Evolutionary conservation across 2,888 invertebrate species (phyloP).

Genomic region (Oasisia sp.): DNA sequence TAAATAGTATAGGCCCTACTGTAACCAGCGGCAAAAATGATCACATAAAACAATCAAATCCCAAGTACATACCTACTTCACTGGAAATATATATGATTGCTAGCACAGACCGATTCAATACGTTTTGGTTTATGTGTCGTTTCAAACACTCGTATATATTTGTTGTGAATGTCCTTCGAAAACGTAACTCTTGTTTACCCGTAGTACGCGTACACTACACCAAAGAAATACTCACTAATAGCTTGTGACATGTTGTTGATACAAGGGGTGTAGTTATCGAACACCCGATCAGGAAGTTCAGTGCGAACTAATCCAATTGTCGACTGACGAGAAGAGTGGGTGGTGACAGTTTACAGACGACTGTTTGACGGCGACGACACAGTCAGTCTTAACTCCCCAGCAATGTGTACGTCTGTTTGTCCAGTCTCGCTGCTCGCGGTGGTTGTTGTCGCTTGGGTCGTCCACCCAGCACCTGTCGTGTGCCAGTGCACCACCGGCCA

Average conservation of each 20-base stretch:
- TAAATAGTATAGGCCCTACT: too few species aligned
- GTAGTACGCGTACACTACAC: neutral
- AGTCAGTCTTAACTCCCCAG: neutral
- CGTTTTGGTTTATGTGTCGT: too few species aligned
- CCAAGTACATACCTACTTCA: too few species aligned
- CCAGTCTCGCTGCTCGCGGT: too few species aligned
- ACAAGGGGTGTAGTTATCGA: neutral
- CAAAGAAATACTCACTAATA: neutral
- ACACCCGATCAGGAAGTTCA: neutral
- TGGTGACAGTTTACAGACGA: neutral
- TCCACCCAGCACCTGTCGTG: too few species aligned
- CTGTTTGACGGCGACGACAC: neutral
- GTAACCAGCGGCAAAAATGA: too few species aligned
- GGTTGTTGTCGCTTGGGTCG: too few species aligned
- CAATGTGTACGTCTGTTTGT: neutral
- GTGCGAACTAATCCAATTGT: neutral
- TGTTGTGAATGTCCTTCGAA: neutral
- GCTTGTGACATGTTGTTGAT: neutral
- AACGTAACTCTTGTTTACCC: neutral
- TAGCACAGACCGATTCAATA: too few species aligned
- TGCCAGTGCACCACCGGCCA: neutral
- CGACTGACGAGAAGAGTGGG: neutral
- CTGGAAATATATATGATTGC: too few species aligned
- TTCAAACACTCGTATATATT: too few species aligned
- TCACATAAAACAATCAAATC: too few species aligned